These are phyloP conservation scores for Suricata suricatta DNA, from an alignment of 2,113 vertebrate species.

Conservation along the genomic window DNA sequence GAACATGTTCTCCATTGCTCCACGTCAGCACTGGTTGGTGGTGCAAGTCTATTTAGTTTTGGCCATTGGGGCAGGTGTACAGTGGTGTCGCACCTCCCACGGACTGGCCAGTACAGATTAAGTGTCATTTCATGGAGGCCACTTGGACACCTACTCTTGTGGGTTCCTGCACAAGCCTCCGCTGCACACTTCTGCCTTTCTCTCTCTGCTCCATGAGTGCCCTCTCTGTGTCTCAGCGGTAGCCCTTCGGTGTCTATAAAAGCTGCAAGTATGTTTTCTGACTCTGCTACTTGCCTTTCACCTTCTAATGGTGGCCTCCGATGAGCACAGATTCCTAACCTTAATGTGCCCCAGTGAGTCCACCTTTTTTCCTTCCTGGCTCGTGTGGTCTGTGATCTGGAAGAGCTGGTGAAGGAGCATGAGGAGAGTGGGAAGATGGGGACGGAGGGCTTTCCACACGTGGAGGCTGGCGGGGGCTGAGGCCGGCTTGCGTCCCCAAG, in stretches of 20 bases:
- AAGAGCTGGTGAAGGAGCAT: background rate
- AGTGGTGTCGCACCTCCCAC: background rate
- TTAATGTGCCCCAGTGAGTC: background rate
- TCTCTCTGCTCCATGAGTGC: background rate
- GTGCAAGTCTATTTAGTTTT: background rate
- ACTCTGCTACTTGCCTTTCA: background rate
- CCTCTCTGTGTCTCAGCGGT: background rate
- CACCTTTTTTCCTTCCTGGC: background rate
- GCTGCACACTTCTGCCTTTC: background rate
- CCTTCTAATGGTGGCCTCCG: background rate
- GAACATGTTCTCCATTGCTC: background rate
- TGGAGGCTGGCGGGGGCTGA: background rate
- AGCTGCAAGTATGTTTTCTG: background rate
- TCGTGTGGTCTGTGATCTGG: background rate
- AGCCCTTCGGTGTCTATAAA: background rate
- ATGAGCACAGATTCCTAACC: background rate
- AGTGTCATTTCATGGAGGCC: background rate
- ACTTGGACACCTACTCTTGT: background rate
- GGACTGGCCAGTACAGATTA: background rate
- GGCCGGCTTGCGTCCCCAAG: background rate
- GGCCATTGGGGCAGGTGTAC: background rate
- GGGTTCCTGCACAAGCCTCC: background rate
- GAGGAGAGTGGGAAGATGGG: background rate
- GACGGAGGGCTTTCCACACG: background rate
- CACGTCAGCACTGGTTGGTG: background rate